A percentile compares a stretch with the other conserved stretches of the same genome.
Evolutionary conservation across 2,888 invertebrate species (phyloP).

Genomic region (Silvanus unidentatus): DNA sequence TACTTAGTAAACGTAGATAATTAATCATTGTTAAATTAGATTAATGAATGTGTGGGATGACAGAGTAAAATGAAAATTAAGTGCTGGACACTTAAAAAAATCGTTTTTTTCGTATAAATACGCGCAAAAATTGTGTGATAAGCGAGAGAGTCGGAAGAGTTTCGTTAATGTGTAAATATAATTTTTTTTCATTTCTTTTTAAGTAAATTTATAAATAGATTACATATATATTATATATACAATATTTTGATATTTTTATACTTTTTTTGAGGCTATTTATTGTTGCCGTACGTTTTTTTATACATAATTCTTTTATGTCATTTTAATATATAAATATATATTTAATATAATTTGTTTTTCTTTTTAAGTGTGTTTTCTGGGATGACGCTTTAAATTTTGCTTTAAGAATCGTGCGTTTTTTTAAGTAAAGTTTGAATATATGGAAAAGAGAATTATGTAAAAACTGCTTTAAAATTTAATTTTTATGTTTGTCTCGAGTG

Average conservation of each 20-base stretch:
- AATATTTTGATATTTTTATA: not conserved
- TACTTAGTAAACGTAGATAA: slow-evolving; percentile 32
- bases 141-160: no score
- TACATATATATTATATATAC: slow-evolving; percentile 6
- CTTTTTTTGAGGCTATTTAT: slow-evolving; percentile 21
- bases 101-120: no score
- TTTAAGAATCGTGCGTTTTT: no score
- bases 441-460: no score
- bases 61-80: slow-evolving; percentile 17
- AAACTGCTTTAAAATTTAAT: no score
- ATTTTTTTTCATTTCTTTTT: slow-evolving; percentile 9
- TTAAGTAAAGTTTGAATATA: no score
- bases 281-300: slow-evolving; percentile 17
- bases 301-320: not conserved
- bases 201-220: slow-evolving; percentile 3
- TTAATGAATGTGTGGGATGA: slow-evolving; percentile 11
- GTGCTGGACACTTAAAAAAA: slow-evolving; percentile 1
- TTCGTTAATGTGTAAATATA: slow-evolving; percentile 3
- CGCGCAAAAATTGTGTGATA: no score
- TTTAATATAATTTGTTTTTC: no score
- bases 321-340: no score
- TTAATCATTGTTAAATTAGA: not conserved
- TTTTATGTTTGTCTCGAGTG: no score
- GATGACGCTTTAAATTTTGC: not conserved
- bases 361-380: not conserved